Evolutionary conservation across 2,797 vertebrate species (phyloP).

Genomic region (Mareca penelope): DNA sequence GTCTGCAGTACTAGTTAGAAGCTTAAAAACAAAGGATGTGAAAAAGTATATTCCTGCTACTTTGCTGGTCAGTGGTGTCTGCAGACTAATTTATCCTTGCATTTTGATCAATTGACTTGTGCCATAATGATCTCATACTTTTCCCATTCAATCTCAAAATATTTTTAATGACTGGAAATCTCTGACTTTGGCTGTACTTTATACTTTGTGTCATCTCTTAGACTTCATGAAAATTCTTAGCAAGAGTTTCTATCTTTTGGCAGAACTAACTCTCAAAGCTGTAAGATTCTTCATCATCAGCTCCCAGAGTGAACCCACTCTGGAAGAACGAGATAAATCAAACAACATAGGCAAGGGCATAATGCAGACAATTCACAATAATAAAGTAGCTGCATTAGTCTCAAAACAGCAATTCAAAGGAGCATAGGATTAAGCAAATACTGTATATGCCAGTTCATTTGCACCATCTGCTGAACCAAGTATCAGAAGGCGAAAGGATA

Average conservation of each 20-base stretch:
- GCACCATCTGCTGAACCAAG: slow-evolving; percentile 46
- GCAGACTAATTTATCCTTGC: neutral
- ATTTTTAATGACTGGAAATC: neutral
- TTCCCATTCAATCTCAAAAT: neutral
- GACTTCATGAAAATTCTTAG: slow-evolving; percentile 14
- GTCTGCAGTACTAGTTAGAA: neutral
- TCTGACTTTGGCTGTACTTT: neutral
- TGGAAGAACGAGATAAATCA: slow-evolving; percentile 25
- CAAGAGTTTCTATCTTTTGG: neutral
- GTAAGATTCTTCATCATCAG: neutral
- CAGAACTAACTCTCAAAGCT: neutral
- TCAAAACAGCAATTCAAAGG: slow-evolving; percentile 33
- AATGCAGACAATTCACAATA: slow-evolving; percentile 36
- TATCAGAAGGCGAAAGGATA: slow-evolving; percentile 18
- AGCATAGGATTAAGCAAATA: slow-evolving; percentile 55
- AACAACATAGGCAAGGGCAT: neutral
- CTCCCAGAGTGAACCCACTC: neutral
- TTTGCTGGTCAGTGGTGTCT: neutral
- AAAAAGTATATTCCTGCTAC: neutral
- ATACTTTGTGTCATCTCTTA: neutral
- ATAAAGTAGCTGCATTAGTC: slow-evolving; percentile 47
- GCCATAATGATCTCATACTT: neutral
- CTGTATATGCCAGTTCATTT: slow-evolving; percentile 31
- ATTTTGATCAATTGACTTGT: slow-evolving; percentile 4
- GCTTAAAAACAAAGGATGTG: neutral